Conservation (phyloP, 2,113 vertebrate genomes). For the Zapus hudsonius region DNA sequence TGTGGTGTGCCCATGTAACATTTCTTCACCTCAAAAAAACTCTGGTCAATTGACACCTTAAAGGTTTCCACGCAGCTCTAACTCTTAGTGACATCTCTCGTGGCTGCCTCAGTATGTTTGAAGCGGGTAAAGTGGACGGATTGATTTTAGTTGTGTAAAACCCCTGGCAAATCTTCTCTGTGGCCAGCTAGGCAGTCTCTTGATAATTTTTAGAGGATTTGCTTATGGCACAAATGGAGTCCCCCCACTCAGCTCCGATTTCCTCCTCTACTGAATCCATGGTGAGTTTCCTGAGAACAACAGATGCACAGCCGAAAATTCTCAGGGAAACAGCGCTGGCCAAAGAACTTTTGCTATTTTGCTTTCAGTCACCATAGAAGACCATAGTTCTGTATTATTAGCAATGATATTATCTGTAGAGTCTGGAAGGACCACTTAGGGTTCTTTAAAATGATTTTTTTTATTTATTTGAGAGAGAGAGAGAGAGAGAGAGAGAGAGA, state of each 20-base stretch:
- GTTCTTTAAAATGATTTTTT: background rate
- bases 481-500: too few relatives aligned
- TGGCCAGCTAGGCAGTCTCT: constrained; percentile 85
- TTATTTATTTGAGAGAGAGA: too few relatives aligned
- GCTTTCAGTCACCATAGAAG: background rate
- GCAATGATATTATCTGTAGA: background rate
- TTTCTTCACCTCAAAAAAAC: constrained; percentile 86
- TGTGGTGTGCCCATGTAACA: constrained; percentile 86
- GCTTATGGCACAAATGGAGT: constrained; percentile 80
- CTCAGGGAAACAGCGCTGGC: background rate
- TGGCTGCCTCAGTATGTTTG: constrained; percentile 80
- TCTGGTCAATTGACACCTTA: constrained; percentile 90
- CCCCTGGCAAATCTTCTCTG: constrained; percentile 84
- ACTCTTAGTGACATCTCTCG: constrained; percentile 92
- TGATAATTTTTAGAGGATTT: constrained; percentile 85
- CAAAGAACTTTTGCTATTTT: background rate
- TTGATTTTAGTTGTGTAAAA: constrained; percentile 90
- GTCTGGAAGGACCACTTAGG: background rate
- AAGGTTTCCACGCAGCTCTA: constrained; percentile 87
- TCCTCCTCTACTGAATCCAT: constrained; percentile 72
- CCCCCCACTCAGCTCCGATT: constrained; percentile 69
- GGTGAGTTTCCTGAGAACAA: constrained; percentile 57
- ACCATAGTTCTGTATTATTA: background rate
- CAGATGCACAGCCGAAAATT: constrained; percentile 4
- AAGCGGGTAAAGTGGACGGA: constrained; percentile 87